Base-by-base conservation (phyloP, 2,113 vertebrate species). In the Limanda limanda region DNA sequence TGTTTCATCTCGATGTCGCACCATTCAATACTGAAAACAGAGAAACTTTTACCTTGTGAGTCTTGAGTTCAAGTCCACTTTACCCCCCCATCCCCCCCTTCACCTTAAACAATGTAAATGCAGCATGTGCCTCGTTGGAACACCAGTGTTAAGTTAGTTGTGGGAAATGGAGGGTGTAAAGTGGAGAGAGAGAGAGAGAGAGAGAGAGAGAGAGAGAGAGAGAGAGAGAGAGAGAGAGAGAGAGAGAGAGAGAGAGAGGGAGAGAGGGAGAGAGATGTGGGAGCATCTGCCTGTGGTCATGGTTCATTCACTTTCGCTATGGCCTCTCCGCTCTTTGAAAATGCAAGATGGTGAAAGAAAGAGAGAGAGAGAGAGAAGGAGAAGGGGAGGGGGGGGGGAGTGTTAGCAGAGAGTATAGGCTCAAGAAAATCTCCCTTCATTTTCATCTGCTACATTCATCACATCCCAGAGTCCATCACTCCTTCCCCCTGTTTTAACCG, bases 241-340 rank as follows among this genome's bases (percentile, higher is more conserved):
- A 40, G 12, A n/a, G 25, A 25, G 25, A 25, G 25, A 25, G 25
- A 25, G 70, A 84, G 73, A 74, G 83, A 37, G 65, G 66, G 76
- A 58, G 59, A 52, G 66, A 10, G 66, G 15, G 79, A 27, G 71
- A 63, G 57, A 80, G 82, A 86, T 80, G 81, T 86, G 80, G 88
- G 84, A 93, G 90, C 91, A 94, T 93, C 92, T 93, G 89, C 77
- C 92, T 89, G 86, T 91, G 94, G 87, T 89, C 93, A 87, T 92
- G 90, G 88, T 86, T 94, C 93, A 94, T 87, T 94, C 90, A 91
- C 80, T 91, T 85, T 89, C 82, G 90, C 87, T 74, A 76, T 75
- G 85, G 88, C 85, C 88, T 91, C 92, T 89, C 87, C 62, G 88
- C 84, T 87, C 92, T 96, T 95, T 95, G 94, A 95, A 95, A 95